phyloP scores from a whole-genome alignment of 2,797 vertebrate genomes.

The Miichthys miiuy region DNA sequence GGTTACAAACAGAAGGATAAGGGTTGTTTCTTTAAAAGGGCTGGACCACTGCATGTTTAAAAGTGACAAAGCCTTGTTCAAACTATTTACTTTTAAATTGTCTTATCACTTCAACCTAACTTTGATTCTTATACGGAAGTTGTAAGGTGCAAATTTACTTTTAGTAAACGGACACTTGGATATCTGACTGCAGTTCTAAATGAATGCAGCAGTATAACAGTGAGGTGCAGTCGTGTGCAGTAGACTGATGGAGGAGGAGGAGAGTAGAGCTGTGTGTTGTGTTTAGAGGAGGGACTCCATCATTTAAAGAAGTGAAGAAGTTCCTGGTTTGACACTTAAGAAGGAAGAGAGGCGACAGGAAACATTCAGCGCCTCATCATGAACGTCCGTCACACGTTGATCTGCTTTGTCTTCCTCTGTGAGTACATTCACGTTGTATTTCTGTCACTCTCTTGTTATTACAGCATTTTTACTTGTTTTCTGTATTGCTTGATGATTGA shows the following conservation, averaged over 20 bases:
- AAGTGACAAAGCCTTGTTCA: too few relatives aligned
- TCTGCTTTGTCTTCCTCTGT: constrained; percentile 28
- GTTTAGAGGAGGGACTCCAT: constrained; percentile 10
- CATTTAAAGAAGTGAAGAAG: neutral
- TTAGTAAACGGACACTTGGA: too few relatives aligned
- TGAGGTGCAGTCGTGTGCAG: too few relatives aligned
- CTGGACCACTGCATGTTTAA: too few relatives aligned
- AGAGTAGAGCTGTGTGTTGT: neutral
- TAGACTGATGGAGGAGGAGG: neutral
- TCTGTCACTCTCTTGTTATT: neutral
- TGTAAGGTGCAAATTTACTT: too few relatives aligned
- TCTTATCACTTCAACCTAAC: too few relatives aligned
- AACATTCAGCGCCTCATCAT: neutral
- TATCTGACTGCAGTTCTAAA: too few relatives aligned
- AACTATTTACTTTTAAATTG: too few relatives aligned
- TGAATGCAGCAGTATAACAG: too few relatives aligned
- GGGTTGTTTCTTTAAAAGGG: too few relatives aligned
- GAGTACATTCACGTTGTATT: neutral
- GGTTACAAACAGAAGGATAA: too few relatives aligned
- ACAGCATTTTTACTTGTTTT: neutral
- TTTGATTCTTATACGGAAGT: too few relatives aligned
- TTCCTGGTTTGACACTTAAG: neutral
- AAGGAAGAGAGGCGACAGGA: neutral
- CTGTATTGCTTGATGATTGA: neutral
- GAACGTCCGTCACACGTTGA: constrained; percentile 3